Base-by-base conservation (phyloP, 2,888 invertebrate genomes). In the Neocrepidodera transversa region DNA sequence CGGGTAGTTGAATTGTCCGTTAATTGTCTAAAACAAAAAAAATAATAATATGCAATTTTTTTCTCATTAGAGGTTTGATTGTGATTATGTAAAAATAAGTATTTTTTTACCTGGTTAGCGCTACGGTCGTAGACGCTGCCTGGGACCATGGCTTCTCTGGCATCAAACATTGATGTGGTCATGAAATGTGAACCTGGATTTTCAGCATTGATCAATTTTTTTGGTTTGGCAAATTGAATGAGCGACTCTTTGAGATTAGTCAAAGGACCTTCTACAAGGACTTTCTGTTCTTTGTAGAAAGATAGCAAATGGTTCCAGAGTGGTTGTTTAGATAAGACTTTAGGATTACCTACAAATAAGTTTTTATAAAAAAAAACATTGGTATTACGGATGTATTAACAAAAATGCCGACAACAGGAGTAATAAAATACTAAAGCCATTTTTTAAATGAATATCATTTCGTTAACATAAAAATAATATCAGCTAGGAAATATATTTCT, bases 101-200 rank as follows among this genome's bases (percentile, higher is more conserved):
- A 13, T 1, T 8, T n/a, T 18, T n/a, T 54, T 45, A 54, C 65
- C 11, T 72, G 64, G 51, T 71, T 76, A 2, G 89, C 89, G 58
- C 95, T 89, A 58, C 95, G 86, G 79, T 95, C 95, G 80, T 97
- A 97, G 26, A 95, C 88, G 11, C 95, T 94, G 17, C 96, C 96
- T 0, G 96, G 95, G 52, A 95, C 92, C 80, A 97, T 85, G 2
- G 95, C 95, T 79, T 97, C 97, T 67, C 97, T 86, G 11, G 97
- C 97, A 81, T 97, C 96, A 79, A 95, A 97, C 89, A 96, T 95
- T 20, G 95, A 92, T 18, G 93, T 95, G 54, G 93, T 93, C 97
- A 98, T 97, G 78, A 97, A 98, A 76, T 97, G 95, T 0, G 95
- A 92, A 0, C 96, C 96, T 1, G 97, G 97, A 80, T 97, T 98